A percentile compares a stretch with the other conserved stretches of the same genome.
Evolutionary conservation across 2,113 vertebrate species (phyloP).

Genomic region (Spizaetus ornatus): DNA sequence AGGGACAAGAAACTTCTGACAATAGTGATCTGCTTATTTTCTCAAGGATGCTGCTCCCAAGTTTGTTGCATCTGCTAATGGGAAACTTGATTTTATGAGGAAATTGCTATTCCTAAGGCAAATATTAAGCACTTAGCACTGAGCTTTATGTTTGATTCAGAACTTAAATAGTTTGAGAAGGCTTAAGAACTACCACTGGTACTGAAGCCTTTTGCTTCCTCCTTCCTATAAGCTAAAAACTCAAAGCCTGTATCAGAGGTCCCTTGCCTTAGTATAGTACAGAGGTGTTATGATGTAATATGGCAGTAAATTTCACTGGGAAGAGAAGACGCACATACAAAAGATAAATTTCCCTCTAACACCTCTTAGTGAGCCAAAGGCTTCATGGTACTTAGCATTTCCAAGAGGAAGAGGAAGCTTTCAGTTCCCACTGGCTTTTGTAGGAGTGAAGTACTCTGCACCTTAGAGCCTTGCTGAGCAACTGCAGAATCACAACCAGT

Average conservation of each 20-base stretch:
- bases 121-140: neutral
- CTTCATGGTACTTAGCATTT: neutral
- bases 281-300: neutral
- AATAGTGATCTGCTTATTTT: neutral
- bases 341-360: neutral
- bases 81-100: neutral
- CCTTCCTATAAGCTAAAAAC: neutral
- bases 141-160: neutral
- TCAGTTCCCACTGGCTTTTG: neutral
- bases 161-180: neutral
- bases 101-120: neutral
- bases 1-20: neutral
- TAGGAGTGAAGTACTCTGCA: neutral
- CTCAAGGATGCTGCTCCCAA: neutral
- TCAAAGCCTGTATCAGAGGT: neutral
- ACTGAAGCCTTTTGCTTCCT: neutral
- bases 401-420: neutral
- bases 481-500: neutral
- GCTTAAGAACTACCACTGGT: neutral
- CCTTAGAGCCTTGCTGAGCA: neutral
- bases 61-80: neutral
- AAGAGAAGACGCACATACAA: neutral
- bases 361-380: neutral
- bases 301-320: neutral
- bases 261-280: neutral